Percentiles rank a stretch among this genome's conserved stretches.
Evolutionary conservation across 2,797 vertebrate species (phyloP).

Genomic region (Rhynchotus rufescens): DNA sequence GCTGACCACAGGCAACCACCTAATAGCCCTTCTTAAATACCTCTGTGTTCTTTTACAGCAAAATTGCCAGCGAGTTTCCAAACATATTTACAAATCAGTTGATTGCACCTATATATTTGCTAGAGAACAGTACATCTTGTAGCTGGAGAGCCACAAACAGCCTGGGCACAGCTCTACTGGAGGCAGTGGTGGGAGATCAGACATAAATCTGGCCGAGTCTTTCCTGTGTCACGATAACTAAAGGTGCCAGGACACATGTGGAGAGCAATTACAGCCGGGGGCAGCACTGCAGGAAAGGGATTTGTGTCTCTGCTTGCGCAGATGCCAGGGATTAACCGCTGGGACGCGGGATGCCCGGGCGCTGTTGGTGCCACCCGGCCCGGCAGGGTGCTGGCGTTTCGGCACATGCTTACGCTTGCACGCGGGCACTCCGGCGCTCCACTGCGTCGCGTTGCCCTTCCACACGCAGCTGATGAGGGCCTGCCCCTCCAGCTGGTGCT

Average conservation of each 20-base stretch:
- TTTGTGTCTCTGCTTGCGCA: not conserved
- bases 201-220: not conserved
- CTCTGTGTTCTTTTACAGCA: not conserved
- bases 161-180: not conserved
- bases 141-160: not conserved
- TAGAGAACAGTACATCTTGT: not conserved
- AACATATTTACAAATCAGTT: not conserved
- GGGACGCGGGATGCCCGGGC: accelerated
- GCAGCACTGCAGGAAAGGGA: not conserved
- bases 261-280: not conserved
- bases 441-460: constrained; percentile 81
- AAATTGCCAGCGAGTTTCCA: not conserved
- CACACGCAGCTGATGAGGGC: constrained; percentile 81
- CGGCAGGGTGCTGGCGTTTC: too few relatives aligned
- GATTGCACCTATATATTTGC: not conserved
- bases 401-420: constrained; percentile 85
- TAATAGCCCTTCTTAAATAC: not conserved
- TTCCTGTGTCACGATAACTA: not conserved
- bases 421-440: constrained; percentile 83
- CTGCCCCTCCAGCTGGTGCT: constrained; percentile 84
- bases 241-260: not conserved
- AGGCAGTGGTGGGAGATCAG: not conserved
- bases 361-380: accelerated
- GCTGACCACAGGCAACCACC: not conserved
- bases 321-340: not conserved